Conservation (phyloP, 2,797 vertebrate genomes). For the Phalanger gymnotis region DNA sequence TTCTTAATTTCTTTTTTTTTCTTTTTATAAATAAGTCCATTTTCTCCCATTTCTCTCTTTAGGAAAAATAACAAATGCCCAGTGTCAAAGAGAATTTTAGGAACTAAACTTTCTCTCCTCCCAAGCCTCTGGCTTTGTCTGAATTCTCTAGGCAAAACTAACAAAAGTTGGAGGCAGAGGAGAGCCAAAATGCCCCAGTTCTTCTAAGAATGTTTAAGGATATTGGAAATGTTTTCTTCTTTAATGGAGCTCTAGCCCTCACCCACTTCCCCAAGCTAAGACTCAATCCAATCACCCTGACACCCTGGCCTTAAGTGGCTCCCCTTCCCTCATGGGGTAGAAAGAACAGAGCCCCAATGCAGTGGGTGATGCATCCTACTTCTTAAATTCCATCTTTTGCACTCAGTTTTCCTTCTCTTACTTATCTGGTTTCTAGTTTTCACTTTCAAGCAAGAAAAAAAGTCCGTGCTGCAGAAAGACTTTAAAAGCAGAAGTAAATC, state of each 20-base stretch:
- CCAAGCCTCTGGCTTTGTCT: background rate
- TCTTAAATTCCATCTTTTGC: background rate
- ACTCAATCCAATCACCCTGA: conserved; percentile 9
- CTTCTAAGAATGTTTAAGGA: conserved; percentile 7
- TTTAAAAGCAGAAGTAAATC: background rate
- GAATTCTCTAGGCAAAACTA: conserved; percentile 49
- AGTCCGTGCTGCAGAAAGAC: background rate
- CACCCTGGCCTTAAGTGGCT: background rate
- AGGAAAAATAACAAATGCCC: background rate
- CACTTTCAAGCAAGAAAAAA: background rate
- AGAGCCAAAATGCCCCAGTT: conserved; percentile 35
- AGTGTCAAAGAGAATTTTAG: background rate
- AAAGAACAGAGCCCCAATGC: background rate
- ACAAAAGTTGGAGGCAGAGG: conserved; percentile 34
- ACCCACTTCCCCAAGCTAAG: background rate
- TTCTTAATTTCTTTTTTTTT: background rate
- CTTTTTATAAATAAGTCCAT: background rate
- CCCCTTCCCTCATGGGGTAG: background rate
- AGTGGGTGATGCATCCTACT: background rate
- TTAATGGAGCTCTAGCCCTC: background rate
- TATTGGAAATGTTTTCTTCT: conserved; percentile 18
- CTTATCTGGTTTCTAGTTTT: background rate
- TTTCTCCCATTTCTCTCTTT: background rate
- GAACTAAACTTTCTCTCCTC: background rate
- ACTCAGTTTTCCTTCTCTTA: background rate